Evolutionary conservation across 2,888 invertebrate species (phyloP), one percentile per base, ranked within the genome.

Genomic region (Drosophila putrida): DNA sequence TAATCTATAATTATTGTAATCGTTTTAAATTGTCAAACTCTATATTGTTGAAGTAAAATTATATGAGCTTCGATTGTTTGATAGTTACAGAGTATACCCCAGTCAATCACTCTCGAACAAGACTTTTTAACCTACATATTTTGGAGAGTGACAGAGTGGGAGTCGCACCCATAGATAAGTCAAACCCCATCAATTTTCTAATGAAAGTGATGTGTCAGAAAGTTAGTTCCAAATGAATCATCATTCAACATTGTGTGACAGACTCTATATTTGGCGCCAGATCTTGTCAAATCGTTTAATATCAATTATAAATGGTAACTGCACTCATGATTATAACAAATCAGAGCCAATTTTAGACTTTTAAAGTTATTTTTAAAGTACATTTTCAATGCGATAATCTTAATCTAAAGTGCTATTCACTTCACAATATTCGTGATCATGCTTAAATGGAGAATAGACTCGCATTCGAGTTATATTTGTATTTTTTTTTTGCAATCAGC

Each of bases 151-250:
- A 1, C 25, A 25, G 41, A 49, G 68, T 49, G 38, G 38, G 63
- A 44, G 38, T 46, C 51, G 38, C 51, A 47, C 28, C 39, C 35
- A 54, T 53, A 55, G 64, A 65, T 76, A 72, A 69, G 54, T 55
- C 15, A 11, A 31, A 28, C 38, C 49, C 60, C 72, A 75, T 75
- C 75, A 75, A 76, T 76, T 61, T 75, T 46, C 9, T 9, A 68
- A 41, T 53, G 60, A 63, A 71, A 67, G 28, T 38, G 53, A 59
- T 68, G 71, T 64, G 67, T 75, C 75, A 68, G 64, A 72, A 11
- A 36, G 33, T 33, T 41, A 6, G 13, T 15, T 25, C 33, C 41
- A 55, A 59, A 65, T 76, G 69, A 76, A 75, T 75, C 75, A 73
- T 72, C 69, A 62, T 59, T 69, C 55, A 67, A 54, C 59, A 49